Evolutionary conservation across 2,113 vertebrate species (phyloP).

Genomic region (Periophthalmus modestus): DNA sequence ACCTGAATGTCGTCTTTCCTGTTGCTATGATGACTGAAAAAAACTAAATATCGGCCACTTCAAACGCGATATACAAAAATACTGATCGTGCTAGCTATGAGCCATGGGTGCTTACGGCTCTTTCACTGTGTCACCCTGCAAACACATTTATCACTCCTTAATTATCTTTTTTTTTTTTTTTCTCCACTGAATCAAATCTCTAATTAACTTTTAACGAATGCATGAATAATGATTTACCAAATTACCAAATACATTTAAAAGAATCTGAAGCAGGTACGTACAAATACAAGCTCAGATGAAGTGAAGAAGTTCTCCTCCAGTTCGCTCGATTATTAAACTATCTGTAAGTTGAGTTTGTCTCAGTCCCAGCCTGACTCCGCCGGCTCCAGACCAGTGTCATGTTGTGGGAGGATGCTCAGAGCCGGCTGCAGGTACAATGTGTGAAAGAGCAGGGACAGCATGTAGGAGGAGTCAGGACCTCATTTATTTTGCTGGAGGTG

Average conservation of each 20-base stretch:
- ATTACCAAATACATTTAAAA: not conserved
- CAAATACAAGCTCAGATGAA: not conserved
- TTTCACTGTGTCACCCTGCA: too few species aligned
- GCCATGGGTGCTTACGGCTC: too few species aligned
- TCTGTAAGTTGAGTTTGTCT: not conserved
- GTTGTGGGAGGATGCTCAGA: conserved; percentile 10
- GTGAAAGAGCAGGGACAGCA: conserved; percentile 20
- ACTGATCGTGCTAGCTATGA: too few species aligned
- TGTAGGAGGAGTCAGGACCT: conserved; percentile 52
- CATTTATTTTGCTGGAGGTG: conserved; percentile 39
- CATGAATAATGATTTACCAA: too few species aligned
- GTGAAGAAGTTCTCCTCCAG: not conserved
- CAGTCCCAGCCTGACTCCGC: not conserved
- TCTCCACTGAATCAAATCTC: too few species aligned
- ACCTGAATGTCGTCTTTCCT: too few species aligned
- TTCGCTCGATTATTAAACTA: conserved; percentile 1
- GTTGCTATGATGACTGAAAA: too few species aligned
- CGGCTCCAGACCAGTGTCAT: not conserved
- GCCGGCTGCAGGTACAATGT: conserved; percentile 24
- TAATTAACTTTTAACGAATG: too few species aligned
- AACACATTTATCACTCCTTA: too few species aligned
- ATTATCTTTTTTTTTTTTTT: too few species aligned
- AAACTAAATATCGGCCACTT: too few species aligned
- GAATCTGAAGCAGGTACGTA: not conserved
- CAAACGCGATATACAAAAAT: too few species aligned